These are phyloP conservation scores for Enteromius afrohamiltoni DNA, from an alignment of 2,797 vertebrate genomes.

Conservation along the genomic window DNA sequence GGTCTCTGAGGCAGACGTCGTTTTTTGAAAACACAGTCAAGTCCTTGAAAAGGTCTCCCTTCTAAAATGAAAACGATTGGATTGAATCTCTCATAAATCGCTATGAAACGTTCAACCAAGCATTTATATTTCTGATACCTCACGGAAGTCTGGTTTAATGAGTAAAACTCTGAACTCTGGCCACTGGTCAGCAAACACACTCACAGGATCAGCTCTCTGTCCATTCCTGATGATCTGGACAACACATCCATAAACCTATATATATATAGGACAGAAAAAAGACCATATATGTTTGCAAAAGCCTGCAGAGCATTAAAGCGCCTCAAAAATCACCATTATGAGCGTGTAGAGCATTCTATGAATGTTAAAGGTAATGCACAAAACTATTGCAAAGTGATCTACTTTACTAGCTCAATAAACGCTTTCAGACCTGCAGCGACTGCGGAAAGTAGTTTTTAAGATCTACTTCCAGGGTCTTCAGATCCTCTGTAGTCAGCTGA, in stretches of 20 bases:
- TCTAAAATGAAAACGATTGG: constrained; percentile 10
- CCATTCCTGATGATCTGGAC: constrained; percentile 43
- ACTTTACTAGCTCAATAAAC: not conserved
- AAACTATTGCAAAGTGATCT: not conserved
- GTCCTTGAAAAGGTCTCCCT: constrained; percentile 53
- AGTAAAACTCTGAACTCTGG: constrained; percentile 57
- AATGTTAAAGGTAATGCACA: not conserved
- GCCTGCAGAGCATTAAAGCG: not conserved
- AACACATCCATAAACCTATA: constrained; percentile 54
- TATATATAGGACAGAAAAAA: not conserved
- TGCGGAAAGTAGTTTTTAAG: constrained; percentile 50
- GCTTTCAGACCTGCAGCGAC: constrained; percentile 55
- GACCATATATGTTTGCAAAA: not conserved
- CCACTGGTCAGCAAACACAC: constrained; percentile 60
- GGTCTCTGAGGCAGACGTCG: constrained; percentile 33
- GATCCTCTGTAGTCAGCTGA: constrained; percentile 47
- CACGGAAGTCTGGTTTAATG: constrained; percentile 30
- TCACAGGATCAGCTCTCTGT: constrained; percentile 37
- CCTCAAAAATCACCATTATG: not conserved
- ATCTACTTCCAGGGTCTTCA: constrained; percentile 49
- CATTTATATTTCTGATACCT: constrained; percentile 31
- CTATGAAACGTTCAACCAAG: not conserved
- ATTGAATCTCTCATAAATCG: not conserved
- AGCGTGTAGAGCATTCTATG: not conserved
- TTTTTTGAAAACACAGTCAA: constrained; percentile 49